A percentile compares a stretch with the other conserved stretches of the same genome.
Conservation (phyloP, 1,140 invertebrate genomes). For the Pristionchus pacificus region DNA sequence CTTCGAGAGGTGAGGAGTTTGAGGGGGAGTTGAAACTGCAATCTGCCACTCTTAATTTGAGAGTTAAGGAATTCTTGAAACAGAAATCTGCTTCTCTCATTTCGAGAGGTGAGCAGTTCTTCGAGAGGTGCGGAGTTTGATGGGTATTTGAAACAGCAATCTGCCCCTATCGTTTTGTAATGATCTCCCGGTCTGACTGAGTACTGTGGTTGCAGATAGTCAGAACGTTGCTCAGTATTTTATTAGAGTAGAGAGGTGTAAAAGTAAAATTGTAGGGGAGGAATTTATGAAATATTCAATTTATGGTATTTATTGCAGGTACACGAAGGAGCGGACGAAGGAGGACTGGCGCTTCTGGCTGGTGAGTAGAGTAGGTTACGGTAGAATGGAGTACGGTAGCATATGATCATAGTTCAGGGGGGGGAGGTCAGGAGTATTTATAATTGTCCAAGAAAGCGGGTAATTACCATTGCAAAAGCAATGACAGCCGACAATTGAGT, state of each 20-base stretch:
- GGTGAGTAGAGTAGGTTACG: conserved; percentile 18
- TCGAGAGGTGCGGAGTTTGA: no score
- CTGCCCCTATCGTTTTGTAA: no score
- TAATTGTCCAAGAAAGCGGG: background rate
- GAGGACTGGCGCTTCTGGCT: conserved; percentile 38
- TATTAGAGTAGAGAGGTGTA: background rate
- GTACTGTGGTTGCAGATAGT: no score
- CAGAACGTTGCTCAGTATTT: conserved; percentile 5
- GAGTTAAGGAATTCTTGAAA: no score
- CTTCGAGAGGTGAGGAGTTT: no score
- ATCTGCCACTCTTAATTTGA: no score
- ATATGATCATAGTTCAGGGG: background rate
- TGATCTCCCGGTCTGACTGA: no score
- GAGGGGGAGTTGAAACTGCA: no score
- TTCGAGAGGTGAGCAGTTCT: no score
- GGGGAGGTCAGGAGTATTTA: background rate
- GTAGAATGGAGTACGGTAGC: background rate
- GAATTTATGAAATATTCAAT: background rate
- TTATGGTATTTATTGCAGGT: conserved; percentile 28
- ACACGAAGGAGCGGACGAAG: conserved; percentile 29
- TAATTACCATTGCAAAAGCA: conserved; percentile 20
- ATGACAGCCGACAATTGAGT: conserved; percentile 14
- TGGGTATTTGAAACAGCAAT: no score
- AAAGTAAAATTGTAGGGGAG: background rate
- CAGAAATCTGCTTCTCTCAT: no score